Percentiles rank a stretch among this genome's conserved stretches.
These are phyloP conservation scores for Heliconius ismenius DNA, from an alignment of 2,888 invertebrate genomes.

Conservation along the genomic window DNA sequence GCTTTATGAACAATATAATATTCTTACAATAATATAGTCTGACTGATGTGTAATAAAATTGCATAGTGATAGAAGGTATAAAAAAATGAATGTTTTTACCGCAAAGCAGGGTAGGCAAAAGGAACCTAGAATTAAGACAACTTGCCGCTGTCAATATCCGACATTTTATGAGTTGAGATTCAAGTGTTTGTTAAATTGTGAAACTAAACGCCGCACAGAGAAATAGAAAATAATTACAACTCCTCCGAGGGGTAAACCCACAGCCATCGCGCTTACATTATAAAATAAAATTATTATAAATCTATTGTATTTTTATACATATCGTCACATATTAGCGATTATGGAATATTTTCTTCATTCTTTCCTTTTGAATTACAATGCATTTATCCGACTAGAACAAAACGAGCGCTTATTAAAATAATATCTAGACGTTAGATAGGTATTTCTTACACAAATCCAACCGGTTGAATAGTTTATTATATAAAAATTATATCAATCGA, in stretches of 20 bases:
- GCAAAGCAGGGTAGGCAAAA: background rate
- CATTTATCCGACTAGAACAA: constrained; percentile 65
- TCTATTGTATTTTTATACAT: background rate
- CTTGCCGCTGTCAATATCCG: background rate
- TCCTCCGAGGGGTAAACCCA: background rate
- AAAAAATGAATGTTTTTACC: background rate
- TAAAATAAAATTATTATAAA: background rate
- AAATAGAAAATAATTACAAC: background rate
- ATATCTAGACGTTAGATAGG: constrained; percentile 55
- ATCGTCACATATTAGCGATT: constrained; percentile 21
- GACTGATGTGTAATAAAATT: background rate
- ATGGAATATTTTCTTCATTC: constrained; percentile 20
- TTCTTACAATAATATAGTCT: background rate
- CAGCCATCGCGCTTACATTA: background rate
- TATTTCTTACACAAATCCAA: constrained; percentile 58
- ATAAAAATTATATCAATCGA: constrained; percentile 7
- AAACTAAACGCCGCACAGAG: background rate
- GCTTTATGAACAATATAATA: background rate
- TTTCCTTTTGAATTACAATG: constrained; percentile 29
- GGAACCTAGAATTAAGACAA: background rate
- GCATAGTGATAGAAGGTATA: background rate
- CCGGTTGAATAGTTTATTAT: constrained; percentile 33
- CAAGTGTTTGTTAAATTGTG: background rate
- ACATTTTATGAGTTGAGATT: background rate
- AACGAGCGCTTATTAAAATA: constrained; percentile 73